Evolutionary conservation across 1,140 invertebrate species (phyloP).

Genomic region (Drosophila sulfurigaster): DNA sequence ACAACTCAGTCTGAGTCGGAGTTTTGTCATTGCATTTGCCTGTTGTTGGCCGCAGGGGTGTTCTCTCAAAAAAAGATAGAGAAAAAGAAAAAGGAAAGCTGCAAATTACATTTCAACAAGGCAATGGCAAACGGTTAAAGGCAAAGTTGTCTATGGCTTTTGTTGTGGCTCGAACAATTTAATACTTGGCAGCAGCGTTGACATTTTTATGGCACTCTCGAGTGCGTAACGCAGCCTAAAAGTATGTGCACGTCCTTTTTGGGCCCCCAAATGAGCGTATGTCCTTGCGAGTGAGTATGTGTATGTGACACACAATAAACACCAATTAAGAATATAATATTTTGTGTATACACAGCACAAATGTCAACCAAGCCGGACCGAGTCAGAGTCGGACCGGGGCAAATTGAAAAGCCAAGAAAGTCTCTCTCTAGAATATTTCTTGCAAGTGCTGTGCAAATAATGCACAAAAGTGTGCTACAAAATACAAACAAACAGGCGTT

Average conservation of each 20-base stretch:
- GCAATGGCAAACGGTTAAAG: conserved; percentile 29
- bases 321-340: conserved; percentile 83
- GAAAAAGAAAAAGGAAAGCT: conserved; percentile 45
- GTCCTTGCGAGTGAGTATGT: conserved; percentile 36
- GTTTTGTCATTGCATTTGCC: conserved; percentile 50
- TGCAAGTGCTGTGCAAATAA: conserved; percentile 81
- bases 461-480: conserved; percentile 80
- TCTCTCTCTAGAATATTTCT: conserved; percentile 54
- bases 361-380: conserved; percentile 24
- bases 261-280: conserved; percentile 19
- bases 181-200: conserved; percentile 66
- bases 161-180: conserved; percentile 57
- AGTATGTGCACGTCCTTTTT: conserved; percentile 26
- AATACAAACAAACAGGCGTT: conserved; percentile 72
- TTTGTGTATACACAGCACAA: conserved; percentile 75
- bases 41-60: conserved; percentile 36
- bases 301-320: conserved; percentile 80
- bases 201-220: conserved; percentile 78
- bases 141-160: conserved; percentile 45
- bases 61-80: conserved; percentile 37
- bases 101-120: conserved; percentile 74
- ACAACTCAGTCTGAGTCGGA: conserved; percentile 13
- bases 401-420: conserved; percentile 79
- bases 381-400: conserved; percentile 16
- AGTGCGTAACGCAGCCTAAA: conserved; percentile 43